phyloP scores from a whole-genome alignment of 2,888 invertebrate genomes.

The Caenorhabditis becei region DNA sequence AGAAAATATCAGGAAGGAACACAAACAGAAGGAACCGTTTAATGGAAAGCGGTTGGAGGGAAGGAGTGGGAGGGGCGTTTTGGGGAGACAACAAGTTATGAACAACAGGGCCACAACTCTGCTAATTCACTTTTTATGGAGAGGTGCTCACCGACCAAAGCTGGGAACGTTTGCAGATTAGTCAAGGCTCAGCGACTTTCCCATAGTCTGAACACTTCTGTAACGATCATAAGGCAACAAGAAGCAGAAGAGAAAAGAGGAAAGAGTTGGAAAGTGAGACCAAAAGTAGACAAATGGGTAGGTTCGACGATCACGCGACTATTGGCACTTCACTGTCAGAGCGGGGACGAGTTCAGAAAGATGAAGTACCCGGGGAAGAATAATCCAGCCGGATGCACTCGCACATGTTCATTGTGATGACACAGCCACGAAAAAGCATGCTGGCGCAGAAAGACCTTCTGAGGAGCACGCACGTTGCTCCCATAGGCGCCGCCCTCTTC shows the following conservation, averaged over 20 bases:
- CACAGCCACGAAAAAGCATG: conserved; percentile 34
- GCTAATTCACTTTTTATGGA: neutral
- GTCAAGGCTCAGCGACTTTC: neutral
- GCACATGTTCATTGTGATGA: conserved; percentile 58
- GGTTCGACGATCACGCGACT: conserved; percentile 21
- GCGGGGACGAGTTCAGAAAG: conserved; percentile 35
- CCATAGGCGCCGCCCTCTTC: conserved; percentile 35
- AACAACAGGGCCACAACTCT: neutral
- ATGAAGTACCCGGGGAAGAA: conserved; percentile 49
- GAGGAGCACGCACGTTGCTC: conserved; percentile 52
- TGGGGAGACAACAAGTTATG: neutral
- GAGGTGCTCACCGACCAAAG: neutral
- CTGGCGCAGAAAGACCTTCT: conserved; percentile 41
- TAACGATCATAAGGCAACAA: neutral
- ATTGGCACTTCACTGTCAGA: conserved; percentile 36
- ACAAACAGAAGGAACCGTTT: neutral
- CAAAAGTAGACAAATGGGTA: neutral
- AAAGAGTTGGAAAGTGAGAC: neutral
- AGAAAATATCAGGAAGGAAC: conserved; percentile 4
- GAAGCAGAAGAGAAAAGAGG: neutral
- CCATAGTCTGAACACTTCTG: no score
- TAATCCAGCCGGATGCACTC: conserved; percentile 56
- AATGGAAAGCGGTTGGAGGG: neutral
- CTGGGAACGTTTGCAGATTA: neutral
- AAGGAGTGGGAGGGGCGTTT: neutral